Percentiles rank a stretch among this genome's conserved stretches.
These are phyloP conservation scores for Apostichopus leukothele DNA, from an alignment of 53 echinoderm and acorn worm genomes.

Conservation along the genomic window DNA sequence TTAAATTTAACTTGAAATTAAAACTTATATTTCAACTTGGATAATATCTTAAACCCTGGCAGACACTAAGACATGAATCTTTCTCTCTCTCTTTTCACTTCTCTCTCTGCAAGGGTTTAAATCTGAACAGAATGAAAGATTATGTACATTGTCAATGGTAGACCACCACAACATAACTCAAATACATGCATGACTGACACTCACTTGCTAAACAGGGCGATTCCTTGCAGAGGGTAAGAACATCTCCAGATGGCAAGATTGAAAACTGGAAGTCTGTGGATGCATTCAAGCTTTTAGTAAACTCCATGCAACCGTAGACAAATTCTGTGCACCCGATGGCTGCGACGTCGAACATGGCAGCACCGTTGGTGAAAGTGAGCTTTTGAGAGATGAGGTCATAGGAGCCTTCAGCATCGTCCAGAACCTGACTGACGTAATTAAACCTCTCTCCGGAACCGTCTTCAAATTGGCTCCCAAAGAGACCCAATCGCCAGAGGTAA, in stretches of 20 bases:
- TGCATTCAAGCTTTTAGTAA: slow-evolving; percentile 62
- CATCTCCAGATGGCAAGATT: slow-evolving; percentile 59
- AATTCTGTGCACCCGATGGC: slow-evolving; percentile 87
- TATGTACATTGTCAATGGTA: not conserved
- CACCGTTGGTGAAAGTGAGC: slow-evolving; percentile 60
- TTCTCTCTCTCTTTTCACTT: too few relatives aligned
- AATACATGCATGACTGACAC: not conserved
- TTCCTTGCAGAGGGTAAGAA: slow-evolving; percentile 65
- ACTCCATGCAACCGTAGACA: slow-evolving; percentile 70
- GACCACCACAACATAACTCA: not conserved
- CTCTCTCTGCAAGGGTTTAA: too few relatives aligned
- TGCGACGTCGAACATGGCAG: slow-evolving; percentile 68
- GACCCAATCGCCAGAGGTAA: slow-evolving; percentile 77
- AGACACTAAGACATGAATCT: too few relatives aligned
- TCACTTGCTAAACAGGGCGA: slow-evolving; percentile 68
- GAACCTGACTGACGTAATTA: slow-evolving; percentile 77
- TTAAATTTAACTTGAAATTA: too few relatives aligned
- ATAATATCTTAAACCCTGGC: too few relatives aligned
- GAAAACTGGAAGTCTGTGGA: slow-evolving; percentile 63
- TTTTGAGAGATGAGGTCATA: slow-evolving; percentile 47
- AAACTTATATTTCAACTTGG: too few relatives aligned
- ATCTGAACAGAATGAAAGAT: not conserved
- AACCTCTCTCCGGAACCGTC: slow-evolving; percentile 83
- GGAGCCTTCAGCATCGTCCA: slow-evolving; percentile 58
- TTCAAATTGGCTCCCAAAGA: slow-evolving; percentile 73